A percentile compares a stretch with the other conserved stretches of the same genome.
Conservation (phyloP, 2,888 invertebrate genomes). For the Coleophora flavipennella region DNA sequence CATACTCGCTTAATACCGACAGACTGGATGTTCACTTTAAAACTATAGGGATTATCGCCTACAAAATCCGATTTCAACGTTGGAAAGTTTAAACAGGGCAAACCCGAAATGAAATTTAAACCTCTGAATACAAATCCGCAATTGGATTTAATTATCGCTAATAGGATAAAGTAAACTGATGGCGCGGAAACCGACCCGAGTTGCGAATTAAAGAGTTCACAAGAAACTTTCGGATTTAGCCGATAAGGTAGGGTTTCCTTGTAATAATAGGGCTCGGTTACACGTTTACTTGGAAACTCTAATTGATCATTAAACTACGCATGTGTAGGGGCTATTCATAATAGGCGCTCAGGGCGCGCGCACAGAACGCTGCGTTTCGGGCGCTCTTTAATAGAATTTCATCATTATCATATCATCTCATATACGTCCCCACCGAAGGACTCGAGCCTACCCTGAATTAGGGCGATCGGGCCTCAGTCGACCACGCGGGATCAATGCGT, state of each 20-base stretch:
- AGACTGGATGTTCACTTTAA: too few species aligned
- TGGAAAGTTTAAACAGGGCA: conserved; percentile 20
- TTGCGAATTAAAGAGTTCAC: conserved; percentile 34
- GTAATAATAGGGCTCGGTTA: conserved; percentile 10
- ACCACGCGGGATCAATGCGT: too few species aligned
- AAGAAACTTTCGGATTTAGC: conserved; percentile 21
- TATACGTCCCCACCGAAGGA: too few species aligned
- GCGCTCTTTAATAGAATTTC: too few species aligned
- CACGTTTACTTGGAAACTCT: background rate
- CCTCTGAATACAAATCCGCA: conserved; percentile 36
- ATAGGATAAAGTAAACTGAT: conserved; percentile 47
- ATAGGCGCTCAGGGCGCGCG: too few species aligned
- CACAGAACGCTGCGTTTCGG: too few species aligned
- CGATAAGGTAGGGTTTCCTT: conserved; percentile 13
- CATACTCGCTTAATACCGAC: too few species aligned
- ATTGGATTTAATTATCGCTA: conserved; percentile 56
- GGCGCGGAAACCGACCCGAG: conserved; percentile 39
- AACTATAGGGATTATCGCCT: too few species aligned
- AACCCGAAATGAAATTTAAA: conserved; percentile 39
- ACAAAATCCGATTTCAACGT: background rate
- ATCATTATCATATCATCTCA: too few species aligned
- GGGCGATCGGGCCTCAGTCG: too few species aligned
- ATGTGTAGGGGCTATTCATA: too few species aligned
- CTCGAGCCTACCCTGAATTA: too few species aligned
- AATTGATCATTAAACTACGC: background rate